Percentiles rank a stretch among this genome's conserved stretches.
These are phyloP conservation scores for Mythimna impura DNA, from an alignment of 2,888 invertebrate genomes.

Conservation along the genomic window DNA sequence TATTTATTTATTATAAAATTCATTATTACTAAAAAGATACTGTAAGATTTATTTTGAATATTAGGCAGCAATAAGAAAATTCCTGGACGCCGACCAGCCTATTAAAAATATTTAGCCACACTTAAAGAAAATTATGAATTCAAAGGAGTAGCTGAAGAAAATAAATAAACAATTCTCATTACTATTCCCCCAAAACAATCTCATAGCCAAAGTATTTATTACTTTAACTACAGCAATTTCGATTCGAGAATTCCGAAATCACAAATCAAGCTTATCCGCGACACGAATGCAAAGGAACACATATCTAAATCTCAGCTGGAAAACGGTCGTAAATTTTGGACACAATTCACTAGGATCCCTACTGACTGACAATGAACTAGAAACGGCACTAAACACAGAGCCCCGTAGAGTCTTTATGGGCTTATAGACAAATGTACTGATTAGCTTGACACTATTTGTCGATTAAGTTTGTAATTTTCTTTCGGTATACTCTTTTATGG, in stretches of 20 bases:
- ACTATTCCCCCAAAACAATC: slow-evolving; percentile 43
- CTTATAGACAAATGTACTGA: slow-evolving; percentile 41
- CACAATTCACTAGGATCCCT: slow-evolving; percentile 56
- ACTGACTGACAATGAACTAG: slow-evolving; percentile 65
- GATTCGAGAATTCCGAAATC: slow-evolving; percentile 51
- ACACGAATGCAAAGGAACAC: slow-evolving; percentile 63
- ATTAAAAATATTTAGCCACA: slow-evolving; percentile 1
- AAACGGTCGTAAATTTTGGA: slow-evolving; percentile 62
- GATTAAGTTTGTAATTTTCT: slow-evolving; percentile 37
- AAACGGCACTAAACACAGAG: slow-evolving; percentile 46
- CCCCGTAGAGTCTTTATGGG: slow-evolving; percentile 47
- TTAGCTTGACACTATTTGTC: slow-evolving; percentile 37
- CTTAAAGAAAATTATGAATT: slow-evolving; percentile 33
- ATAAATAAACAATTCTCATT: slow-evolving; percentile 53
- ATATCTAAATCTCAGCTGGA: slow-evolving; percentile 62
- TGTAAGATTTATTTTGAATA: neutral
- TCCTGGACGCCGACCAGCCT: neutral
- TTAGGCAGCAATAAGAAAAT: neutral
- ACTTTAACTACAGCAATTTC: slow-evolving; percentile 37
- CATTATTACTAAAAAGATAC: neutral
- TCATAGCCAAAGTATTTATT: slow-evolving; percentile 32
- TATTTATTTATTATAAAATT: neutral
- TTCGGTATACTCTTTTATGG: slow-evolving; percentile 7
- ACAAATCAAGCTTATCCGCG: slow-evolving; percentile 62
- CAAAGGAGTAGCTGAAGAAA: slow-evolving; percentile 29